Percentiles rank a stretch among this genome's conserved stretches.
Evolutionary conservation across 2,797 vertebrate species (phyloP).

Genomic region (Aratinga solstitialis): DNA sequence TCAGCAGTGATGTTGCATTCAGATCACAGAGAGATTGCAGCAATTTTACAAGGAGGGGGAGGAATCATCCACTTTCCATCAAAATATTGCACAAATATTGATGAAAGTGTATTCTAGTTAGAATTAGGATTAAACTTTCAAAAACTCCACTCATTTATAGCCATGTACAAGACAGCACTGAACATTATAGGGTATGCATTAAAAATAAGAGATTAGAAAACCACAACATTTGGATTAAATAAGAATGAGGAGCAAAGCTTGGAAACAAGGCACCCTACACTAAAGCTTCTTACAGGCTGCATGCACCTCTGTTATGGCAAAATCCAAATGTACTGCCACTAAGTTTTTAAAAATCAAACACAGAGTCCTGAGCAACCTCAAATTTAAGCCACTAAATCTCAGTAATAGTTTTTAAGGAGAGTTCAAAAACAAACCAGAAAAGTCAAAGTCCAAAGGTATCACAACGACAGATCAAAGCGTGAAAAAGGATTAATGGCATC

Average conservation of each 20-base stretch:
- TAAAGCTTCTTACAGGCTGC: not conserved
- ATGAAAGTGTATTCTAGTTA: not conserved
- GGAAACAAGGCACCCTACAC: not conserved
- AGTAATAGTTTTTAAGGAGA: constrained; percentile 72
- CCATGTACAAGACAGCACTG: not conserved
- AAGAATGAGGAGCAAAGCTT: not conserved
- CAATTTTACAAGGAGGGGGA: not conserved
- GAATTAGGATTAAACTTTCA: not conserved
- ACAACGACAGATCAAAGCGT: constrained; percentile 79
- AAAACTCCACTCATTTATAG: not conserved
- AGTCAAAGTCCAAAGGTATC: constrained; percentile 70
- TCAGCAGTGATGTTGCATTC: not conserved
- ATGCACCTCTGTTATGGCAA: not conserved
- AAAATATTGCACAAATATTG: not conserved
- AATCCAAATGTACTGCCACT: not conserved
- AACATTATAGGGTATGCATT: not conserved
- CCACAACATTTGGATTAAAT: not conserved
- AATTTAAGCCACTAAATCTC: constrained; percentile 69
- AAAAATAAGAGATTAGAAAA: not conserved
- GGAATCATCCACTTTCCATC: not conserved
- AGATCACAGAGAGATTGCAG: not conserved
- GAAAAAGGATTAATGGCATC: constrained; percentile 77
- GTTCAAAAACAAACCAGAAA: constrained; percentile 75
- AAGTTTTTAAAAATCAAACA: constrained; percentile 38
- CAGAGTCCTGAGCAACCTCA: constrained; percentile 20